Conservation (phyloP, 64 coral and sea anemone genomes). For the Actinia equina region DNA sequence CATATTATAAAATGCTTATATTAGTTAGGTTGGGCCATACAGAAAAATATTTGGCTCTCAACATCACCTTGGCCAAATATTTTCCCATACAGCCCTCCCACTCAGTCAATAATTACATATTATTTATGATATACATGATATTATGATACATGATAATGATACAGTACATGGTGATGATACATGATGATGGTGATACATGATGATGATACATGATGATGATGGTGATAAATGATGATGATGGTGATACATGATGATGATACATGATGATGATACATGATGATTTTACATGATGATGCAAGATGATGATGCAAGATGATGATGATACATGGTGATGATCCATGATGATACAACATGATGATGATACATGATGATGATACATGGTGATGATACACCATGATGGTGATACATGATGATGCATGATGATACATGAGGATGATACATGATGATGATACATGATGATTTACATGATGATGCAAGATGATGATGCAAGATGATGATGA, state of each 20-base stretch:
- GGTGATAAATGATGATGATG: no score
- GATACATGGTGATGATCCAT: background rate
- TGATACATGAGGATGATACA: background rate
- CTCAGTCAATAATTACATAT: no score
- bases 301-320: background rate
- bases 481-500: background rate
- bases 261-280: background rate
- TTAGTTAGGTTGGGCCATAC: no score
- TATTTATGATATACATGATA: no score
- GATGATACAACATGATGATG: background rate
- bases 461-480: background rate
- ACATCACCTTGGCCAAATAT: no score
- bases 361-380: background rate
- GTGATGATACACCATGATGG: background rate
- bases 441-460: no score
- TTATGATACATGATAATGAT: background rate
- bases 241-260: background rate
- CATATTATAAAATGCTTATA: no score
- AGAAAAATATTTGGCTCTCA: no score
- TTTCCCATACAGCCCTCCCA: no score
- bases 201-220: background rate
- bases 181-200: background rate
- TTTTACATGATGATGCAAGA: background rate
- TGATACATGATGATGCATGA: background rate
- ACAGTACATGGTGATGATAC: background rate